Evolutionary conservation across 2,797 vertebrate species (phyloP).

Genomic region (Kryptolebias ocellatus): DNA sequence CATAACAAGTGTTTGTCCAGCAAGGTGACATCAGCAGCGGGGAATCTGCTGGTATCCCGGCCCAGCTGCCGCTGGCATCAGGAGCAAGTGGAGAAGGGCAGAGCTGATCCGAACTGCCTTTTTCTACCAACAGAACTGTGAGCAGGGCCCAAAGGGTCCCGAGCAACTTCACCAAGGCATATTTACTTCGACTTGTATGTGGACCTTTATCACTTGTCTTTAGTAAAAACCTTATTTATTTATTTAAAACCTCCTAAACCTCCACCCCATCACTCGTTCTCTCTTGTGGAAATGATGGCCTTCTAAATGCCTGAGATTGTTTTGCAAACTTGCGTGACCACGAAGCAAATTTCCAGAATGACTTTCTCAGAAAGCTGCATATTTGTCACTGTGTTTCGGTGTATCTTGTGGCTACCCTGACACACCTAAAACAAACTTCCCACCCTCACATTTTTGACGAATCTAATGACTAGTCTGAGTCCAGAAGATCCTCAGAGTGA

Average conservation of each 20-base stretch:
- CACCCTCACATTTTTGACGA: too few species aligned
- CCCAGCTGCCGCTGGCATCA: conserved; percentile 59
- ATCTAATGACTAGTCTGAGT: too few species aligned
- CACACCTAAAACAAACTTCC: too few species aligned
- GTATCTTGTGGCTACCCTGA: too few species aligned
- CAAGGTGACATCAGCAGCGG: conserved; percentile 80
- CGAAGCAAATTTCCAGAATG: neutral
- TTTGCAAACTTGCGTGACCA: neutral
- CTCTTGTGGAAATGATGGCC: neutral
- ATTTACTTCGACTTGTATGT: neutral
- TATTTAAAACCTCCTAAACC: neutral
- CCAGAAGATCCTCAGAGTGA: too few species aligned
- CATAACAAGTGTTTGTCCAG: conserved; percentile 83
- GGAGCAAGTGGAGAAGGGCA: conserved; percentile 21
- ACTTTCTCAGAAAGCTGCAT: neutral
- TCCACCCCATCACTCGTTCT: too few species aligned
- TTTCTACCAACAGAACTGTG: conserved; percentile 42
- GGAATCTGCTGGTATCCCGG: conserved; percentile 80
- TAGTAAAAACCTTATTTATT: neutral
- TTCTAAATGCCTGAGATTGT: neutral
- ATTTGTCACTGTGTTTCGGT: neutral
- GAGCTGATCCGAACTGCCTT: conserved; percentile 31
- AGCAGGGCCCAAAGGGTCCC: neutral
- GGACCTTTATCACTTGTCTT: neutral
- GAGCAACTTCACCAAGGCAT: neutral